A percentile compares a stretch with the other conserved stretches of the same genome.
phyloP scores from a whole-genome alignment of 2,797 vertebrate genomes.

The Sorex maritimensis region DNA sequence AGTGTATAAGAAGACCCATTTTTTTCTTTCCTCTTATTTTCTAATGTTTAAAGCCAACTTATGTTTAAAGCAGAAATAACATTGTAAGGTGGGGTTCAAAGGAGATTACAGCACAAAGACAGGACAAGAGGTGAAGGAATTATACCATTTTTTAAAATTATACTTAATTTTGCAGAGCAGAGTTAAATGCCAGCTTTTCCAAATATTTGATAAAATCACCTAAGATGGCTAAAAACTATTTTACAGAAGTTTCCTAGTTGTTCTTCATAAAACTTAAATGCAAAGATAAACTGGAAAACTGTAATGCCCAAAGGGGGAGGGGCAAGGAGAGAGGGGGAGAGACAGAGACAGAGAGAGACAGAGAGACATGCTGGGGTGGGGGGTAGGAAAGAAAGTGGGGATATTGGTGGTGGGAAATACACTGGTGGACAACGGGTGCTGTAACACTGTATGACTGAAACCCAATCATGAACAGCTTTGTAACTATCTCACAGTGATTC shows the following conservation, averaged over 20 bases:
- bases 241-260: neutral
- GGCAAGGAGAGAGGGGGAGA: no score
- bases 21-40: conserved; percentile 1
- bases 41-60: no score
- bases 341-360: no score
- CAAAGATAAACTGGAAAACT: no score
- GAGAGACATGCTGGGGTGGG: no score
- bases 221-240: neutral
- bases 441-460: no score
- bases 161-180: neutral
- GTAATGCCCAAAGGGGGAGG: no score
- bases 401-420: no score
- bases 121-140: neutral
- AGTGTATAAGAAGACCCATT: neutral
- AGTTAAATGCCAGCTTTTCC: neutral
- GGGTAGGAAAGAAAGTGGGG: no score
- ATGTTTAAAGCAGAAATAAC: conserved; percentile 32
- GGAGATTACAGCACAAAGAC: neutral
- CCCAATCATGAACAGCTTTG: no score
- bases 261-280: conserved; percentile 44
- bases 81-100: neutral
- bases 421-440: no score
- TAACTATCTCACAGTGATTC: no score
- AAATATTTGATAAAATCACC: neutral
- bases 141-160: neutral